Evolutionary conservation across 2,888 invertebrate genomes (phyloP).

Genomic region (Megalurothrips usitatus): DNA sequence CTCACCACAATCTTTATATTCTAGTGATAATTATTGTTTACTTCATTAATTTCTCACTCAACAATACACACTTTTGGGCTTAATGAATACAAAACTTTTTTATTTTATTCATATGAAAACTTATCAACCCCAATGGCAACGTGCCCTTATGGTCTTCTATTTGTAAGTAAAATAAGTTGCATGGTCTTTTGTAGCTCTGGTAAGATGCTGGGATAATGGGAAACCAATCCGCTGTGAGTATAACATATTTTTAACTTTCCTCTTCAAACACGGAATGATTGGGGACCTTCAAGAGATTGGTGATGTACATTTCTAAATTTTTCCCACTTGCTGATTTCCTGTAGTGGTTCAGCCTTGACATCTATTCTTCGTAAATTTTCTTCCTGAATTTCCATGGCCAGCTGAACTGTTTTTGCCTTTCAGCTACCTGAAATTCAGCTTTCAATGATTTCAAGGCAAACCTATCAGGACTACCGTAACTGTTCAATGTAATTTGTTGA

Average conservation of each 20-base stretch:
- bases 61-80: not conserved
- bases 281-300: conserved; percentile 1
- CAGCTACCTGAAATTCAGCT: not conserved
- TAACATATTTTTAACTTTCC: conserved; percentile 7
- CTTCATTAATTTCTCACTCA: not conserved
- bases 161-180: conserved; percentile 11
- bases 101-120: not conserved
- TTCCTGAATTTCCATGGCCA: not conserved
- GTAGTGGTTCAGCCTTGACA: conserved; percentile 22
- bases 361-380: not conserved
- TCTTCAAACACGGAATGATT: conserved; percentile 14
- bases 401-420: not conserved
- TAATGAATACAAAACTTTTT: not conserved
- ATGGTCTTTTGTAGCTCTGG: conserved; percentile 23
- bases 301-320: conserved; percentile 2
- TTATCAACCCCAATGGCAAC: not conserved
- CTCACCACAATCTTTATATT: not conserved
- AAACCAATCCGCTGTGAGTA: conserved; percentile 24
- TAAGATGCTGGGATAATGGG: conserved; percentile 21
- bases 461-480: not conserved
- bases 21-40: not conserved
- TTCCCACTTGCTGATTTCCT: not conserved
- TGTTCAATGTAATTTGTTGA: conserved; percentile 10
- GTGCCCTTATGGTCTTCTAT: conserved; percentile 23
- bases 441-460: conserved; percentile 5